Evolutionary conservation across 1,140 invertebrate genomes (phyloP), one percentile per base, ranked within the genome.

Genomic region (Bombus superbus): DNA sequence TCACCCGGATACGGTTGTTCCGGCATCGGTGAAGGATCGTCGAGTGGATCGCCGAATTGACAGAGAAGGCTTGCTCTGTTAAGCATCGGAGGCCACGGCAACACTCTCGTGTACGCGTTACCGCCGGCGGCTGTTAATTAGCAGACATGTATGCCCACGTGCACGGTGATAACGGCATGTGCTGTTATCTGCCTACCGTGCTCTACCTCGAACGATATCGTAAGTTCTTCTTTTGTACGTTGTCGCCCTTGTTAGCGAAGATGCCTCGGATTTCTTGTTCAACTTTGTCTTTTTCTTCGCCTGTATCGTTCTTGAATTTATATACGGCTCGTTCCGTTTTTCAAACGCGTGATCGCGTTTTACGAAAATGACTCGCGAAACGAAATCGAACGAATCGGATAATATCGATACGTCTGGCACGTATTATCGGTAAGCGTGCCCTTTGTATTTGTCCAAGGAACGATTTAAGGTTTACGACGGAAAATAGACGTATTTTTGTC

Each of bases 131-230:
- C 64, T 83, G 80, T 86, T 89, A 90, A 88, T 92, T 89, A 83
- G 83, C 86, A 88, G 83, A 90, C 87, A 95, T 95, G 94, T 94
- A 95, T 78, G 93, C 94, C 82, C 94, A 95, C 91, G 90, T 94
- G 83, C 93, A 95, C 86, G 94, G 92, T 18, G 94, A 94, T 86
- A 94, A 95, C 92, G 94, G 94, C 93, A 94, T 94, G 92, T 94
- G 94, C 92, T 94, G 94, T 93, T 94, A 94, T 90, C 89, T 95
- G 81, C 94, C 94, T 13, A 94, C 93, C 53, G 92, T 94, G 44
- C 92, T 95, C 75, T 94, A 95, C 84, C 91, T 95, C 73, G 94
- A 95, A 76, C 92, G 93, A 88, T 94, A 92, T 83, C 93, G 94
- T 95, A 94, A 95, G 94, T 95, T 85, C 13, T 59, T 81, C 18